Evolutionary conservation across 35 echinoderm and acorn worm genomes (phyloP), one percentile per base, ranked within the genome.

Genomic region (Heliocidaris erythrogramma): DNA sequence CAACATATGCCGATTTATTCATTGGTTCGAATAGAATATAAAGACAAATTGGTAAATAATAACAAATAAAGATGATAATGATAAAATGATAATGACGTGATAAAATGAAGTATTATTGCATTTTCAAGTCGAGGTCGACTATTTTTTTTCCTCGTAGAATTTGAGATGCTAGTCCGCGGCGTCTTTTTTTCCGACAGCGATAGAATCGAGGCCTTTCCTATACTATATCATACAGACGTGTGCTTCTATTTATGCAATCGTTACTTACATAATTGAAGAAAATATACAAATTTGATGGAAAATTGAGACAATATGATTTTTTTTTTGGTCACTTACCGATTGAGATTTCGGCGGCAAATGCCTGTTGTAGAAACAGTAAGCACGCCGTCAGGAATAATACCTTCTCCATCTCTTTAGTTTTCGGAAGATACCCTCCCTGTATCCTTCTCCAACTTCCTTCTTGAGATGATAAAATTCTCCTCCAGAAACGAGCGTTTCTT

Each of bases 301-400:
- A 56, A 56, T 13, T 10, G 52, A 2, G 52, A 56, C 10, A 56
- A 13, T 56, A 12, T 27, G 27, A 78, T 89, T 47, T 47, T 17
- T 88, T 30, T 92, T 2, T 0, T 0, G 35, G 35, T 59, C 29
- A 92, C 91, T 92, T 30, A 92, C 91, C 91, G n/a, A 92, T 92
- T 92, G 91, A 52, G 30, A 92, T 59, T 92, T 92, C 91, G 47
- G 47, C 91, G 91, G 91, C 91, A 92, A 92, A 92, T 59, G 91
- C 48, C 49, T 92, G 91, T 27, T 92, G 91, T 27, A 50, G 49
- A 30, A 92, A 3, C 48, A 92, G 47, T 8, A 92, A 2, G 49
- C 91, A 52, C 48, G 30, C 91, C 47, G 91, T 48, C 21, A 92
- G n/a, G 48, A 92, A 30, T 48, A 92, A 13, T 30, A 48, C 27